A percentile compares a stretch with the other conserved stretches of the same genome.
phyloP scores from a whole-genome alignment of 2,888 invertebrate genomes.

The Ennomos quercinarius region DNA sequence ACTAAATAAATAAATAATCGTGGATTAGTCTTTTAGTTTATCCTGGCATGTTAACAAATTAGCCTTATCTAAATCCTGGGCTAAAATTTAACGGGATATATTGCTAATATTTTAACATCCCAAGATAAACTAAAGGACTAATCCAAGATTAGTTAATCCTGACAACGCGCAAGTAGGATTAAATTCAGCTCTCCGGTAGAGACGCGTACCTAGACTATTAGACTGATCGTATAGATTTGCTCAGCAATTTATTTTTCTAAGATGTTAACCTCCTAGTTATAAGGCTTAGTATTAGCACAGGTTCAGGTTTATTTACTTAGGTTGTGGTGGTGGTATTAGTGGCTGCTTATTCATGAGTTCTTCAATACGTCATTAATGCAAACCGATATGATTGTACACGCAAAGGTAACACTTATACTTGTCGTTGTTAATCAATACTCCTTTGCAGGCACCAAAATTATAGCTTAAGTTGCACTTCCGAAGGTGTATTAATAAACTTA shows the following conservation, averaged over 20 bases:
- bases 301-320: constrained; percentile 9
- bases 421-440: constrained; percentile 19
- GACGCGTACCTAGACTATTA: no score
- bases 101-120: no score
- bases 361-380: constrained; percentile 34
- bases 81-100: no score
- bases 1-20: no score
- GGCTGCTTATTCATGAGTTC: constrained; percentile 41
- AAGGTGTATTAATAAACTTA: not conserved
- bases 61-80: no score
- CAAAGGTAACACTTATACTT: constrained; percentile 27
- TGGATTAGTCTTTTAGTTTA: no score
- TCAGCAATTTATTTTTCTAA: not conserved
- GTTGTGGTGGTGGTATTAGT: constrained; percentile 44
- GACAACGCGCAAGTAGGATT: no score
- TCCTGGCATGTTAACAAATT: no score
- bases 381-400: constrained; percentile 34
- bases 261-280: constrained; percentile 7
- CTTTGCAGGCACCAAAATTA: not conserved
- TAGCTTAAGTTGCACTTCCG: not conserved
- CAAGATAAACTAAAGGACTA: no score
- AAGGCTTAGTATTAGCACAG: constrained; percentile 12
- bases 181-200: no score
- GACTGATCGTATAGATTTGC: not conserved
- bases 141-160: no score